These are phyloP conservation scores for Thryonomys swinderianus DNA, from an alignment of 2,113 vertebrate genomes.

Conservation along the genomic window DNA sequence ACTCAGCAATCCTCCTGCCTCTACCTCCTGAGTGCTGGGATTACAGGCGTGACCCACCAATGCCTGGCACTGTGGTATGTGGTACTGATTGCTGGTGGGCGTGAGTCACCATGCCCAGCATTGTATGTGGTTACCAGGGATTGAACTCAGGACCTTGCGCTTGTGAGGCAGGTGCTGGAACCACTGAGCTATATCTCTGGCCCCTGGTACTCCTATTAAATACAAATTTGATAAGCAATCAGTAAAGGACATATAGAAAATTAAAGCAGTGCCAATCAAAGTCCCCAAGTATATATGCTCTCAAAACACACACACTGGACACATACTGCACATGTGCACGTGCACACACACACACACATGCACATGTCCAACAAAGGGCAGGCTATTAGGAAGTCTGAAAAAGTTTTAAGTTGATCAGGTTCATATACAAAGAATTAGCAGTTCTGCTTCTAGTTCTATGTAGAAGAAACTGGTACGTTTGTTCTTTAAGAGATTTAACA, in stretches of 20 bases:
- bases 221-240: background rate
- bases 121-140: background rate
- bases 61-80: too few species aligned
- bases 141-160: too few species aligned
- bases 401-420: background rate
- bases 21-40: too few species aligned
- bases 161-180: too few species aligned
- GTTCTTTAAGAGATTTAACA: background rate
- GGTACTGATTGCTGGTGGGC: too few species aligned
- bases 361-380: background rate
- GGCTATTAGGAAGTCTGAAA: background rate
- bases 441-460: background rate
- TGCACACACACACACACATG: background rate
- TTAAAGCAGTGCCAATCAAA: background rate
- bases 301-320: too few species aligned
- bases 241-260: background rate
- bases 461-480: background rate
- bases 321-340: background rate
- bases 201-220: background rate
- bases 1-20: too few species aligned
- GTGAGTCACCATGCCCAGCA: too few species aligned
- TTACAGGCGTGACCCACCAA: too few species aligned
- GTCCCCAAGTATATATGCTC: too few species aligned
- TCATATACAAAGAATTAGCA: slow-evolving; percentile 10
- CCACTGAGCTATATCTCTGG: too few species aligned